Base-by-base conservation (phyloP, 2,113 vertebrate species). In the Silurus glanis region DNA sequence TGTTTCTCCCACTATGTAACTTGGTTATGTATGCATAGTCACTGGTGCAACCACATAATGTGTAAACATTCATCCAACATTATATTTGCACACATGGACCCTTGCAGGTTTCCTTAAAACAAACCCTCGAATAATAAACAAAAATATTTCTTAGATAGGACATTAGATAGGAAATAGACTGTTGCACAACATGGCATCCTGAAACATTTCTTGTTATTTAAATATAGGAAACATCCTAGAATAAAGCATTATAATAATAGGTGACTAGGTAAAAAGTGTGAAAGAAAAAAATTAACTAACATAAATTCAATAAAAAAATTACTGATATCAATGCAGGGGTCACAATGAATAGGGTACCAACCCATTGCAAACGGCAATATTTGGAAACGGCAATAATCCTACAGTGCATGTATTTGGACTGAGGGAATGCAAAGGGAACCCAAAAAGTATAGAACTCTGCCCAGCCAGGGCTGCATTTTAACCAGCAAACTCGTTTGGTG, bases 21-120 rank as follows among this genome's bases (percentile, higher is more conserved):
- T 72, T 79, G 67, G 56, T 87, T 89, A 85, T 89, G 83, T 87
- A 89, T 89, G 88, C 86, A 83, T 66, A 87, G 83, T 85, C 86
- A 87, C 83, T 80, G 71, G 56, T 45, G 80, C 85, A 83, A 80
- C 66, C 86, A 85, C 51, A 85, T 76, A 76, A 75, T 87, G 86
- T 17, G 49, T 83, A 89, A 89, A 87, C 80, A 89, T 85, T 80
- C 80, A 87, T 85, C 55, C 80, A 56, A 59, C 87, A 74, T 87
- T 61, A 87, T 87, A 85, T 87, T 89, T 89, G 83, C 88, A 87
- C 88, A 80, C 86, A 87, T 79, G 23, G 49, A 61, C 28, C 19
- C 23, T 83, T 49, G 17, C 47, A 59, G 72, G 83, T 86, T 66
- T 83, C 23, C 80, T 58, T 21, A 71, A 59, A 83, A 72, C 85